Percentiles rank a stretch among this genome's conserved stretches.
Conservation (phyloP, 2,888 invertebrate genomes). For the Noctua pronuba region DNA sequence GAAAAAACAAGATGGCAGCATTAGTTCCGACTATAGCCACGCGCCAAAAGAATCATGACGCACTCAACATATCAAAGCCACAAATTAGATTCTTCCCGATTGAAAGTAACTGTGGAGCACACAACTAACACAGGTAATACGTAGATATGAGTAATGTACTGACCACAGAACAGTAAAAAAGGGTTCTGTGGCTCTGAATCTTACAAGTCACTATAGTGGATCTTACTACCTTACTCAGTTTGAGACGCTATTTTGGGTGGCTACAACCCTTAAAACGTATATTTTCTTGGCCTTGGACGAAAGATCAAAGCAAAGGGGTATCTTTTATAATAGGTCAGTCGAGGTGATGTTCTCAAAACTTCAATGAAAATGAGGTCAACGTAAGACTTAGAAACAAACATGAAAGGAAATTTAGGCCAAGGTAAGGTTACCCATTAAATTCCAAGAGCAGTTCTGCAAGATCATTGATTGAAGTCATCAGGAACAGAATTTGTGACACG, state of each 20-base stretch:
- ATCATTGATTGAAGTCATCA: background rate
- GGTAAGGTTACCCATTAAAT: constrained; percentile 40
- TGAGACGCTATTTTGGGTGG: background rate
- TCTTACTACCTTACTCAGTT: background rate
- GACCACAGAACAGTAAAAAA: background rate
- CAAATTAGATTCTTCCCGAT: background rate
- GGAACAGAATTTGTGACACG: background rate
- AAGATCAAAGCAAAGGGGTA: constrained; percentile 29
- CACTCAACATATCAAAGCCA: background rate
- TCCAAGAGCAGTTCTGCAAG: constrained; percentile 12
- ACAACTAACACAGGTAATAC: background rate
- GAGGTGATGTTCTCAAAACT: constrained; percentile 24
- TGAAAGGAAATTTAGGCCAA: constrained; percentile 43
- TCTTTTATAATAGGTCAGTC: constrained; percentile 23
- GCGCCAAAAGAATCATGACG: too few relatives aligned
- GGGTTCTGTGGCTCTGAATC: background rate
- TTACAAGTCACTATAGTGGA: background rate
- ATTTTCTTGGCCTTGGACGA: background rate
- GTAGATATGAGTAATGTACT: background rate
- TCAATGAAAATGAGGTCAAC: constrained; percentile 50
- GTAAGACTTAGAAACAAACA: constrained; percentile 23
- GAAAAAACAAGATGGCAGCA: too few relatives aligned
- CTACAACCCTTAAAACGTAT: background rate
- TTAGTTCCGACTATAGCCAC: too few relatives aligned
- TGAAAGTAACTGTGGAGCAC: background rate